Conservation (phyloP, 2,888 invertebrate species). For the Rosalia funebris region DNA sequence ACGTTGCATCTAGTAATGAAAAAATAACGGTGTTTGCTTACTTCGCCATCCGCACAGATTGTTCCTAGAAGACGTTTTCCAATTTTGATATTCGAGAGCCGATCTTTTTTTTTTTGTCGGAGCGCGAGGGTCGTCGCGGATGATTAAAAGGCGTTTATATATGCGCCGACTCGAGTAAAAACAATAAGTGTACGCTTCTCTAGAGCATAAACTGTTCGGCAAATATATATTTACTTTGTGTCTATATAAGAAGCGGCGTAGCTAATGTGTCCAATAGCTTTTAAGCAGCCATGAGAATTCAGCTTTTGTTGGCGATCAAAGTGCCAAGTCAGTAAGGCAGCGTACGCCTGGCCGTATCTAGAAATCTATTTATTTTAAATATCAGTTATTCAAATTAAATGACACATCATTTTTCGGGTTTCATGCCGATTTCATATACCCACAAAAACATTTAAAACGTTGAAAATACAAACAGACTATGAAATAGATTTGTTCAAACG, state of each 20-base stretch:
- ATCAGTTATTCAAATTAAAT: conserved; percentile 52
- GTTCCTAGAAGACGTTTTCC: conserved; percentile 12
- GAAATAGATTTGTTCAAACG: conserved; percentile 40
- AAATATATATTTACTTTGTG: conserved; percentile 52
- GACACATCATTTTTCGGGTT: conserved; percentile 50
- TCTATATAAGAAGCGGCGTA: conserved; percentile 54
- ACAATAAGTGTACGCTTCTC: conserved; percentile 25
- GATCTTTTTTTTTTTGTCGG: conserved; percentile 10
- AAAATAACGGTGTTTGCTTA: conserved; percentile 1
- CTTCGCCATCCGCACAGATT: conserved; percentile 3
- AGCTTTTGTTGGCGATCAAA: conserved; percentile 53
- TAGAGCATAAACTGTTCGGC: conserved; percentile 34
- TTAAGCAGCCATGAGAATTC: conserved; percentile 62
- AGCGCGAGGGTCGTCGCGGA: conserved; percentile 14
- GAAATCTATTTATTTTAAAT: conserved; percentile 51
- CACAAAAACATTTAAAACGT: conserved; percentile 41
- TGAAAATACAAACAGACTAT: conserved; percentile 42
- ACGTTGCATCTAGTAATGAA: conserved; percentile 5
- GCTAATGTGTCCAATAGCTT: conserved; percentile 60
- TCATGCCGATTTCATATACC: conserved; percentile 41
- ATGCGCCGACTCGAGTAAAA: conserved; percentile 37
- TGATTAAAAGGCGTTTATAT: conserved; percentile 40
- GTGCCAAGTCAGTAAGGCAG: conserved; percentile 33
- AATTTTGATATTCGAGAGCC: conserved; percentile 29
- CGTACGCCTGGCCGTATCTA: conserved; percentile 38